Base-by-base conservation (phyloP, 2,888 invertebrate genomes). In the Caenorhabditis drosophilae region DNA sequence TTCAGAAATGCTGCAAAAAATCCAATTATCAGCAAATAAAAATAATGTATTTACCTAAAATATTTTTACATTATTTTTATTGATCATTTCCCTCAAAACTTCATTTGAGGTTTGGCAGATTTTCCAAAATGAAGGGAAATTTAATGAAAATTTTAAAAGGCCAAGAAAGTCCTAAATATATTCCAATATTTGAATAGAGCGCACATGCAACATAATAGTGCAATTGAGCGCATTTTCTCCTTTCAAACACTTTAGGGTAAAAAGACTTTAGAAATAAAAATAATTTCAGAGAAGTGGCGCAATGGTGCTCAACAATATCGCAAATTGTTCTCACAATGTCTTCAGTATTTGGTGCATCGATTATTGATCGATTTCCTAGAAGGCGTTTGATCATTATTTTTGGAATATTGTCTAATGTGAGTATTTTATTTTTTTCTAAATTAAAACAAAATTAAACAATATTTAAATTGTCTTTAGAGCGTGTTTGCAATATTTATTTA, bases 351-450 rank as follows among this genome's bases (percentile, higher is more conserved):
- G 79, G 79, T 20, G 70, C 76, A 34, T 54, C 73, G 26, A 72
- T 79, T 35, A 76, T 79, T 52, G 79, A 79, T 50, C 67, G 73
- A 40, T 78, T 58, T 52, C 77, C 79, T n/a, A 62, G 79, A 15
- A 52, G 79, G 20, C 50, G 59, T 16, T 63, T 79, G 46, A 67
- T 79, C 15, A 41, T 79, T 20, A 22, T 41, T 9, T 78, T 75
- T 51, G 78, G 78, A 41, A 45, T 68, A 11, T 38, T 75, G 25
- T 68, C 76, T 11, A 79, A 71, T 42, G 56, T 73, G 18, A 42
- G 55, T 42, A 9, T 12, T 27, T 7, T 7, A 4, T 38, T 45
- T n/a, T n/a, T n/a, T n/a, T n/a, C n/a, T n/a, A n/a, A n/a, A n/a
- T n/a, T n/a, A n/a, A n/a, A n/a, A n/a, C n/a, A n/a, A n/a, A n/a